Evolutionary conservation across 2,797 vertebrate genomes (phyloP), one percentile per base, ranked within the genome.

Genomic region (Babyrousa celebensis): DNA sequence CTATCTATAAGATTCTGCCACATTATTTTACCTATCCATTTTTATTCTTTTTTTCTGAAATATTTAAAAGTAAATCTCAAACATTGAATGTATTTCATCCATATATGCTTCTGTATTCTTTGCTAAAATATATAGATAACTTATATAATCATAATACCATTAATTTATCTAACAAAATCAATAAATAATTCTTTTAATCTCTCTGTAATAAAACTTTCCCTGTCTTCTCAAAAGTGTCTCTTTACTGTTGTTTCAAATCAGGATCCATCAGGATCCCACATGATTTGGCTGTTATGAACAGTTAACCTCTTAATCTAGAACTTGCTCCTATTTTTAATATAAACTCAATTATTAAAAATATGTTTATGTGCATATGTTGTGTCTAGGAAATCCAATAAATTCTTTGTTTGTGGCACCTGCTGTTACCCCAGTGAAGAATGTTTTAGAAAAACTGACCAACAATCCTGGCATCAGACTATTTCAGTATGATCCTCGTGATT

Each of bases 351-450:
- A 65, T 32, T 32, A 91, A 43, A 74, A 85, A 40, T 75, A 20
- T 65, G 27, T 40, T 63, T 82, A 58, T 85, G 62, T 94, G 9
- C 5, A 3, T 85, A 29, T 94, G 36, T 84, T 92, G 96, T 85
- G 6, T 92, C 7, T 94, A 99, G 99, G 99, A 60, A 98, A 98
- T 78, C 99, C 99, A 54, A 78, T 99, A 95, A 99, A 98, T 97
- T 99, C 99, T 87, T 93, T 99, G 21, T 99, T 99, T 84, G 99
- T 99, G 97, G 98, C 99, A 8, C 99, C 99, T 97, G 99, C 99
- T 90, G 98, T 99, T 40, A 99, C 99, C 4, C 99, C 99, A 1
- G 99, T 99, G 98, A 99, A 98, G 98, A 68, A 62, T 21, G 10
- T 98, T 10, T 16, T 10, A 70, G 98, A 99, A 97, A 97, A 96